phyloP scores from a whole-genome alignment of 2,888 invertebrate genomes.

The Catonia carolina region DNA sequence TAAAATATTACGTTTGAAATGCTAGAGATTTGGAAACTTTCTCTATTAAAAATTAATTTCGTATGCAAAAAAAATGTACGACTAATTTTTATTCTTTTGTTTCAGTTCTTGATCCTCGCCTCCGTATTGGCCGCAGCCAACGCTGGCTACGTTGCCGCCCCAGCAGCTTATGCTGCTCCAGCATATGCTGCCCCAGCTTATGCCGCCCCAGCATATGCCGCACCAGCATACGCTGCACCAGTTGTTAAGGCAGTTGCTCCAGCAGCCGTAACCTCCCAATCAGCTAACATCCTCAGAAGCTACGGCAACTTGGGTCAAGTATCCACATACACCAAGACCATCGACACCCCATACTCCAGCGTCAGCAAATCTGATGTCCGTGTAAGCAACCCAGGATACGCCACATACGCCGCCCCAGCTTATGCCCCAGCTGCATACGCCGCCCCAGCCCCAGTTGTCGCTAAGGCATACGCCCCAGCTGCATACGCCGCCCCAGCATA shows the following conservation, averaged over 20 bases:
- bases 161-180: slow-evolving; percentile 28
- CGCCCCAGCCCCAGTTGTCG: slow-evolving; percentile 47
- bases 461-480: slow-evolving; percentile 47
- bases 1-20: no score
- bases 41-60: no score
- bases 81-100: no score
- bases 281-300: slow-evolving; percentile 53
- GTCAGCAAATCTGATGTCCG: slow-evolving; percentile 19
- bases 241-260: slow-evolving; percentile 12
- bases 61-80: no score
- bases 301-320: slow-evolving; percentile 58
- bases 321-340: slow-evolving; percentile 59
- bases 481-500: slow-evolving; percentile 39
- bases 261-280: slow-evolving; percentile 48
- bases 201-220: slow-evolving; percentile 13
- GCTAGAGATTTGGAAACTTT: no score
- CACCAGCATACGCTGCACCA: not conserved
- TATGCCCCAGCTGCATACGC: slow-evolving; percentile 44
- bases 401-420: slow-evolving; percentile 40
- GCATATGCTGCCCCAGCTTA: slow-evolving; percentile 29
- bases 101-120: slow-evolving; percentile 23
- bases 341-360: slow-evolving; percentile 61
- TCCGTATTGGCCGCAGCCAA: slow-evolving; percentile 25
- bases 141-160: slow-evolving; percentile 21
- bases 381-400: slow-evolving; percentile 37